Base-by-base conservation (phyloP, 2,797 vertebrate genomes). In the Cirrhinus mrigala region DNA sequence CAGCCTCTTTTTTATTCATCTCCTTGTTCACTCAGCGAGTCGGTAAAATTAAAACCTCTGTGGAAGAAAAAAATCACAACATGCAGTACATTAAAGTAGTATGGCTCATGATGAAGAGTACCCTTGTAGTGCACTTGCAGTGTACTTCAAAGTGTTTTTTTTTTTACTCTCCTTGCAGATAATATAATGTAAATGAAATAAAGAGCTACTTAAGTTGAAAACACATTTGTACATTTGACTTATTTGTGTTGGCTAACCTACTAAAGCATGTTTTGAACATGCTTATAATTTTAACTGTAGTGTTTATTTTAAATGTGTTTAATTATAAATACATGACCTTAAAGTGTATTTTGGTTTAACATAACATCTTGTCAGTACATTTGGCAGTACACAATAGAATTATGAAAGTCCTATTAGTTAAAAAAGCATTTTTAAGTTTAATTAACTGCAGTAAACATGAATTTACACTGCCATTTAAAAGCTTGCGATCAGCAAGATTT, bases 1-100 rank as follows among this genome's bases (percentile, higher is more conserved):
- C 74, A 69, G 14, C 50, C 24, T 77, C 46, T 44, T 78, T 78
- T 88, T 85, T 83, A 90, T 84, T 84, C 56, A 83, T 62, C 15
- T 44, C 24, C 54, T 46, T 56, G 60, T 76, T 83, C 70, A 33
- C 27, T 24, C 68, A 81, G 76, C 70, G 12, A 52, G 52, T 52
- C 37, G 22, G 86, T 87, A 75, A 74, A 86, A 85, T 83, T 69
- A 84, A 83, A 52, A 29, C 54, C 54, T 82, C 9, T 74, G 37
- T 69, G 54, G 15, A 37, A 40, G 77, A 58, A 69, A 52, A n/a
- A 75, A 73, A 64, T 64, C 29, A 54, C 29, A 40, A 56, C 33
- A n/a, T 83, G 33, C 15, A 54, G 29, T 29, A 50, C 77, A 77
- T 52, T 3, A 52, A 77, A 64, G 81, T 66, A 24, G 8, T 8